Percentiles rank a stretch among this genome's conserved stretches.
These are phyloP conservation scores for Cyprinodon diabolis DNA, from an alignment of 2,797 vertebrate species.

Conservation along the genomic window DNA sequence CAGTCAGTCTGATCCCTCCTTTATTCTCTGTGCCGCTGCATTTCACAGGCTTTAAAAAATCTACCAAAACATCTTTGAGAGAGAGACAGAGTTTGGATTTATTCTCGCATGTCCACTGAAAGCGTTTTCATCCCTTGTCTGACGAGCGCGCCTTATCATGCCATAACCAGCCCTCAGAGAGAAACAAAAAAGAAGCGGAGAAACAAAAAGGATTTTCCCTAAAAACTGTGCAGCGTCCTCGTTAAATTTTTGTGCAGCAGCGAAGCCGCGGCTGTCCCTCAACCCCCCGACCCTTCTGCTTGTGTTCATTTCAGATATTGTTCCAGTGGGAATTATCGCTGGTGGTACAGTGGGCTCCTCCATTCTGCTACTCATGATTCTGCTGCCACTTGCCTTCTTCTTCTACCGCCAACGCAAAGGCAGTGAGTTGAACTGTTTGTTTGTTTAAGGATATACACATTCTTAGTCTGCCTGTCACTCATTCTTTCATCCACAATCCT, in stretches of 20 bases:
- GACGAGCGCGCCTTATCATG: slow-evolving; percentile 49
- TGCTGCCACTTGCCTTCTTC: slow-evolving; percentile 86
- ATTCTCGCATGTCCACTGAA: slow-evolving; percentile 23
- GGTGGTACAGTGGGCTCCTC: slow-evolving; percentile 88
- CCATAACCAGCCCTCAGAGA: slow-evolving; percentile 49
- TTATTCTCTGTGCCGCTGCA: slow-evolving; percentile 58
- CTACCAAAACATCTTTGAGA: slow-evolving; percentile 40
- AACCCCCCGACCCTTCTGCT: slow-evolving; percentile 46
- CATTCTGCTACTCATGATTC: slow-evolving; percentile 86
- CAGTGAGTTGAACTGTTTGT: slow-evolving; percentile 83
- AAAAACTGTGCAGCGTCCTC: slow-evolving; percentile 20
- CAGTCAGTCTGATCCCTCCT: slow-evolving; percentile 41
- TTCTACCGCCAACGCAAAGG: slow-evolving; percentile 94
- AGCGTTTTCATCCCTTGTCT: slow-evolving; percentile 37
- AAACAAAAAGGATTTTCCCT: slow-evolving; percentile 49
- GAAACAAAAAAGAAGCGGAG: slow-evolving; percentile 31
- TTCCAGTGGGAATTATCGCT: slow-evolving; percentile 92
- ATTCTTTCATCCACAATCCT: slow-evolving; percentile 44
- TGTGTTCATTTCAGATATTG: slow-evolving; percentile 83
- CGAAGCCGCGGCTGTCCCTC: slow-evolving; percentile 57
- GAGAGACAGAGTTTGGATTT: slow-evolving; percentile 19
- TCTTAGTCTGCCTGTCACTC: slow-evolving; percentile 22
- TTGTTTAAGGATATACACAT: slow-evolving; percentile 14
- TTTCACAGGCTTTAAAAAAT: slow-evolving; percentile 52
- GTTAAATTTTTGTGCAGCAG: slow-evolving; percentile 44